These are phyloP conservation scores for Agrilus cyanescens DNA, from an alignment of 2,888 invertebrate species.

Conservation along the genomic window DNA sequence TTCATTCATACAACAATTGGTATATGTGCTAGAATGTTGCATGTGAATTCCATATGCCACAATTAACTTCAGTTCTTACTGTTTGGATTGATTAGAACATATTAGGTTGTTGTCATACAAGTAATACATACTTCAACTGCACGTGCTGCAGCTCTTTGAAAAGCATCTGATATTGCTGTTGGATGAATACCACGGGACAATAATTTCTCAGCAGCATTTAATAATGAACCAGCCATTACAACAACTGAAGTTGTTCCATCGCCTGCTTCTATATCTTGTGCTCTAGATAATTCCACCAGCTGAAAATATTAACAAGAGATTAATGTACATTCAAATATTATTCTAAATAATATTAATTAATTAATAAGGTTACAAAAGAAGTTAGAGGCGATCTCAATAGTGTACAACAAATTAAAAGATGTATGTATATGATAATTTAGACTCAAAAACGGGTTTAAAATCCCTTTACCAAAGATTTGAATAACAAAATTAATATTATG, in stretches of 20 bases:
- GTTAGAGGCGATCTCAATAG: too few relatives aligned
- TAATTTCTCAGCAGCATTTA: slow-evolving; percentile 90
- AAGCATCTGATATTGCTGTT: slow-evolving; percentile 92
- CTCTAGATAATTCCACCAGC: slow-evolving; percentile 95
- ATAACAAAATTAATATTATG: slow-evolving; percentile 3
- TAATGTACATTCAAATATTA: neutral
- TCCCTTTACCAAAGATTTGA: too few relatives aligned
- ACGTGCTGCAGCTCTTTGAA: slow-evolving; percentile 73
- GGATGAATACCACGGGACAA: slow-evolving; percentile 93
- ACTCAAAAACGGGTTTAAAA: too few relatives aligned
- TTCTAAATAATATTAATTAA: neutral
- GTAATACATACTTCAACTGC: slow-evolving; percentile 43
- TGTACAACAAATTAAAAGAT: too few relatives aligned
- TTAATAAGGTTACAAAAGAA: too few relatives aligned
- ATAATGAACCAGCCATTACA: slow-evolving; percentile 88
- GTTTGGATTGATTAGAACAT: neutral
- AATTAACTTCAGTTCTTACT: neutral
- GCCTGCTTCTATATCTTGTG: slow-evolving; percentile 98
- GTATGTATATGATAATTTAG: too few relatives aligned
- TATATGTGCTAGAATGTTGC: too few relatives aligned
- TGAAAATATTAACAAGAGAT: slow-evolving; percentile 27
- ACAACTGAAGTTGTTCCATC: slow-evolving; percentile 99
- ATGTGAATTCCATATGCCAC: too few relatives aligned
- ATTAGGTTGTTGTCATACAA: neutral
- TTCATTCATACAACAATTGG: too few relatives aligned